phyloP scores from a whole-genome alignment of 2,797 vertebrate genomes.

The Hirundo rustica region DNA sequence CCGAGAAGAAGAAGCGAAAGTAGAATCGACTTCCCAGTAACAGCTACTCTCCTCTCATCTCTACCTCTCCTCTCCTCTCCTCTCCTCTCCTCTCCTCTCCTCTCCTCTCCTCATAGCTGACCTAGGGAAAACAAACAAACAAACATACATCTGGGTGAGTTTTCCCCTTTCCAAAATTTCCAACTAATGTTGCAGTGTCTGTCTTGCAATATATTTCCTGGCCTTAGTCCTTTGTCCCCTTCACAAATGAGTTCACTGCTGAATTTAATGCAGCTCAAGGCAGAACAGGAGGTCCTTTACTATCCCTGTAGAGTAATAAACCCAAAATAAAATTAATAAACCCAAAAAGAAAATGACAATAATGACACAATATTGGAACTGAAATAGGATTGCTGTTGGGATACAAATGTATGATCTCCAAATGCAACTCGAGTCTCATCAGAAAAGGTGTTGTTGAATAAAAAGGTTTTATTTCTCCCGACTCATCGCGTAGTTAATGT shows the following conservation, averaged over 20 bases:
- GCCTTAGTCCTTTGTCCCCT: background rate
- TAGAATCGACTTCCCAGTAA: no score
- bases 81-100: background rate
- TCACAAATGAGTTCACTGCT: background rate
- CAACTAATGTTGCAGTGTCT: background rate
- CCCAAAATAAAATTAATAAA: background rate
- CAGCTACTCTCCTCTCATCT: no score
- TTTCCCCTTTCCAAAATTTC: background rate
- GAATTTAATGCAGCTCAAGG: background rate
- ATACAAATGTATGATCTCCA: background rate
- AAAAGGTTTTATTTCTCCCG: background rate
- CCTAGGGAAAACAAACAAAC: no score
- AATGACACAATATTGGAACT: background rate
- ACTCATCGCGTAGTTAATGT: background rate
- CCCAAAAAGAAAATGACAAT: background rate
- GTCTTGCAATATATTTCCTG: background rate
- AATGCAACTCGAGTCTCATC: background rate
- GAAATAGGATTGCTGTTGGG: background rate
- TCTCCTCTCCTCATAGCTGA: background rate
- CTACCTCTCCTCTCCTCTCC: background rate
- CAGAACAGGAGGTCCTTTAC: background rate
- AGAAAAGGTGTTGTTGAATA: background rate
- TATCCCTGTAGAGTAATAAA: background rate
- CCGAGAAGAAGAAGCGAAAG: no score
- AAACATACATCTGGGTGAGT: background rate